Evolutionary conservation across 2,797 vertebrate species (phyloP).

Genomic region (Caiman crocodilus): DNA sequence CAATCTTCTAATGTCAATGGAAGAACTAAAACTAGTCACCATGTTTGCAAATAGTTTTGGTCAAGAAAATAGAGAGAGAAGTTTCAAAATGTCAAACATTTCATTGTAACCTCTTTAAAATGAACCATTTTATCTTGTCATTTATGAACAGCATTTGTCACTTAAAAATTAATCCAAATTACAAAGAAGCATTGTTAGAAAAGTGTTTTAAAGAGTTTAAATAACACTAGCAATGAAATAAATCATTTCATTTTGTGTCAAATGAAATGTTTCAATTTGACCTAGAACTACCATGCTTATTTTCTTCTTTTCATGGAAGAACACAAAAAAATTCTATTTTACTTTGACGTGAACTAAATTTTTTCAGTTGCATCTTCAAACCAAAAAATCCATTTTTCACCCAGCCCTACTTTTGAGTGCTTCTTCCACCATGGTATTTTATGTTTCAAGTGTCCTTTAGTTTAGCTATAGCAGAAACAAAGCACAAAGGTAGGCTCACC

Average conservation of each 20-base stretch:
- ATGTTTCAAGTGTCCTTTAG: conserved; percentile 30
- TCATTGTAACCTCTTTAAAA: too few species aligned
- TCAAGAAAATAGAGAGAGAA: too few species aligned
- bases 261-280: not conserved
- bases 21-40: too few species aligned
- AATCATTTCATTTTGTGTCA: not conserved
- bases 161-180: not conserved
- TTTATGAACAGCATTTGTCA: too few species aligned
- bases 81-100: too few species aligned
- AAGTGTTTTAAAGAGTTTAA: not conserved
- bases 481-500: conserved; percentile 49
- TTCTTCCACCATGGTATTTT: conserved; percentile 11
- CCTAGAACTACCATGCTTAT: not conserved
- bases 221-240: not conserved
- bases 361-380: not conserved
- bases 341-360: fast-evolving
- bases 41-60: too few species aligned
- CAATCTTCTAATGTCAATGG: too few species aligned
- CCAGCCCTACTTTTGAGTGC: not conserved
- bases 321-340: fast-evolving
- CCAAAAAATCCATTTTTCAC: not conserved
- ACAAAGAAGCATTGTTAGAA: not conserved
- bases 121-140: too few species aligned
- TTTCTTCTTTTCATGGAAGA: not conserved
- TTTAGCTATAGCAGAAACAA: conserved; percentile 46